These are phyloP conservation scores for Clavelina lepadiformis DNA, from an alignment of 23 tunicate genomes.

Conservation along the genomic window DNA sequence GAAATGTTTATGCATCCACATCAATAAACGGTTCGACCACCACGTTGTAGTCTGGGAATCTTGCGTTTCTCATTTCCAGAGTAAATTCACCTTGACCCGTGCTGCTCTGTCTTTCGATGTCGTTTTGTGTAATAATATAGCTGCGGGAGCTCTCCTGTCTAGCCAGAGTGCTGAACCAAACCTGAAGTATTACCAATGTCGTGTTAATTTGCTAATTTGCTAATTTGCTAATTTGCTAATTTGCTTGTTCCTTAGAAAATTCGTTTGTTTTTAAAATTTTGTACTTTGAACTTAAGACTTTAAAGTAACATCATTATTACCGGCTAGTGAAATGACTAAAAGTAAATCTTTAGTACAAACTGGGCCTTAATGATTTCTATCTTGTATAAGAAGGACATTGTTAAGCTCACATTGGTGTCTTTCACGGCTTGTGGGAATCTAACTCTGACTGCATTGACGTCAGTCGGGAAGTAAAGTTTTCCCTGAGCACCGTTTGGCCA, in stretches of 20 bases:
- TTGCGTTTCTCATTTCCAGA: slow-evolving; percentile 33
- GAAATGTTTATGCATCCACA: not conserved
- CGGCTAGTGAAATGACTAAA: no score
- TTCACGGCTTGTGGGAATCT: slow-evolving; percentile 63
- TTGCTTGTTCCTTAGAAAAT: no score
- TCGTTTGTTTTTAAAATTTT: no score
- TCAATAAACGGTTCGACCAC: slow-evolving; percentile 23
- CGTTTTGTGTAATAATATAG: slow-evolving; percentile 54
- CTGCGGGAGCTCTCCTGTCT: slow-evolving; percentile 6
- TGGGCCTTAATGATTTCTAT: no score
- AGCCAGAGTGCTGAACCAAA: slow-evolving; percentile 51
- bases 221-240: no score
- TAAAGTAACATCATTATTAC: no score
- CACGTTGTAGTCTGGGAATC: slow-evolving; percentile 56
- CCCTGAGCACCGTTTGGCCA: slow-evolving; percentile 99
- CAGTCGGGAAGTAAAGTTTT: slow-evolving; percentile 75
- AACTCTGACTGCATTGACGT: slow-evolving; percentile 38
- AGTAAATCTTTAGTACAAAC: no score
- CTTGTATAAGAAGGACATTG: no score
- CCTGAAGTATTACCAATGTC: no score
- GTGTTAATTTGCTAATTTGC: no score
- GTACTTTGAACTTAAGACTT: no score
- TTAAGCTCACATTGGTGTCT: slow-evolving; percentile 45
- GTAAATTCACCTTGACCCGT: slow-evolving; percentile 56
- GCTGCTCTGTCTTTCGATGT: slow-evolving; percentile 51